Conservation (phyloP, 2,113 vertebrate species). For the Epinephelus cyanopodus region DNA sequence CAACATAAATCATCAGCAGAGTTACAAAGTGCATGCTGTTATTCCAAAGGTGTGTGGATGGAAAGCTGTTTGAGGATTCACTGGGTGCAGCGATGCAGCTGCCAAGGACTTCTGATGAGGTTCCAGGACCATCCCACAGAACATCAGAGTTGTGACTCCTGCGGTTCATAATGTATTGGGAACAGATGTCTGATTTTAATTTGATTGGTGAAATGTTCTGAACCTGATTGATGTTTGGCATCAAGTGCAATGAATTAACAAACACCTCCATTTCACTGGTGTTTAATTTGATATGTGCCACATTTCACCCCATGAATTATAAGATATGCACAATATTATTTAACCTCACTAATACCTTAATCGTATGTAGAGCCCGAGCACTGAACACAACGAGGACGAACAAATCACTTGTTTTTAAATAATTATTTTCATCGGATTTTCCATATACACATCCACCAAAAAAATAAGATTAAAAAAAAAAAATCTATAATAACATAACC, state of each 20-base stretch:
- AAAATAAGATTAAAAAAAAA: no score
- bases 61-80: conserved; percentile 72
- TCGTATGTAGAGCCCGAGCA: not conserved
- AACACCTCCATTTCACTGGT: not conserved
- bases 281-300: not conserved
- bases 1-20: conserved; percentile 18
- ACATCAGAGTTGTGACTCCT: not conserved
- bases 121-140: not conserved
- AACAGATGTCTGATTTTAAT: not conserved
- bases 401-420: no score
- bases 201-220: not conserved
- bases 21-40: not conserved
- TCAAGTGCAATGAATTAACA: not conserved
- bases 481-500: no score
- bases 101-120: conserved; percentile 76
- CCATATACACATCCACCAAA: no score
- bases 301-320: not conserved
- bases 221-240: not conserved
- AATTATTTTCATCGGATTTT: no score
- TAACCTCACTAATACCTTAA: not conserved
- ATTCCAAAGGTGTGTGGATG: conserved; percentile 26
- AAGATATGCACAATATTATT: not conserved
- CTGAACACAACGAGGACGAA: no score
- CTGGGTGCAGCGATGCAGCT: conserved; percentile 78
- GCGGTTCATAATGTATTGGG: not conserved